Conservation (phyloP, 2,113 vertebrate species). For the Stegostoma tigrinum region DNA sequence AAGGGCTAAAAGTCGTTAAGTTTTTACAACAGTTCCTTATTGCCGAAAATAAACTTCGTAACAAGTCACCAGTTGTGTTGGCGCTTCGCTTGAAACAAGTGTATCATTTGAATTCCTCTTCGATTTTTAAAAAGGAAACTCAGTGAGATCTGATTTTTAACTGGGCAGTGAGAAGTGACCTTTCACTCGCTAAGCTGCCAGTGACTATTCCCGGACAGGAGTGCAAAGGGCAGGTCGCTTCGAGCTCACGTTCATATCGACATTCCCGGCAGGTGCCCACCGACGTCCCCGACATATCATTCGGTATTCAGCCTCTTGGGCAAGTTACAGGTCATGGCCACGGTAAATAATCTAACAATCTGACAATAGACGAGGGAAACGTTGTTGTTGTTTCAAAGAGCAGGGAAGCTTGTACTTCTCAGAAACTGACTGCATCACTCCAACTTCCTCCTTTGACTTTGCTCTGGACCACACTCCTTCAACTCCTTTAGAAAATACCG, state of each 20-base stretch:
- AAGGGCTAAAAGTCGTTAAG: background rate
- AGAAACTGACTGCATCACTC: background rate
- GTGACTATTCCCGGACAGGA: background rate
- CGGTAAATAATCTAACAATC: background rate
- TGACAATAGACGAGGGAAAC: background rate
- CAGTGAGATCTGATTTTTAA: background rate
- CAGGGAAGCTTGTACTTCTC: background rate
- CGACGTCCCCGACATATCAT: background rate
- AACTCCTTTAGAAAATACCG: background rate
- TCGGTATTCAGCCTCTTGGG: background rate
- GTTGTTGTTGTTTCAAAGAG: background rate
- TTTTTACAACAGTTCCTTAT: background rate
- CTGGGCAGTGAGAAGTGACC: background rate
- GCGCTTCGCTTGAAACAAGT: background rate
- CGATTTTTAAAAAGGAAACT: background rate
- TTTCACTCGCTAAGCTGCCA: background rate
- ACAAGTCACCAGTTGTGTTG: background rate
- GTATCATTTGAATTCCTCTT: background rate
- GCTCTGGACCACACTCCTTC: background rate
- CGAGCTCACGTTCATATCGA: background rate
- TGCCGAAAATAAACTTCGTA: background rate
- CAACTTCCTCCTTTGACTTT: constrained; percentile 29
- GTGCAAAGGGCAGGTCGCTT: background rate
- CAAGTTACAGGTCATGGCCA: background rate
- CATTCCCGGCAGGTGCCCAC: background rate